These are phyloP conservation scores for Drosophila melanosoma DNA, from an alignment of 2,888 invertebrate genomes.

Conservation along the genomic window DNA sequence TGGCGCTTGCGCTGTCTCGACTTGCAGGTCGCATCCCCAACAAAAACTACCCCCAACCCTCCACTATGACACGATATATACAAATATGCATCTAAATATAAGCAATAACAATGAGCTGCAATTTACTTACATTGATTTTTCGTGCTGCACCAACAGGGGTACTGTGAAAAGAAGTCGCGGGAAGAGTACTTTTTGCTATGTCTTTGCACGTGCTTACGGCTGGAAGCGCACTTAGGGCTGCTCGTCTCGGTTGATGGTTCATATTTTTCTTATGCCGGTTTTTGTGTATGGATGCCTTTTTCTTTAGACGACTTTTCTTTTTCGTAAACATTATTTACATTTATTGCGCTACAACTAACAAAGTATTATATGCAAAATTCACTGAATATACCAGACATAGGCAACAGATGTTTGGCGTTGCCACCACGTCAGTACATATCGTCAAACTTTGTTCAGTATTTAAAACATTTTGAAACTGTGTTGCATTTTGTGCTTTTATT, in stretches of 20 bases:
- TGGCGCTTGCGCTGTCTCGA: conserved; percentile 44
- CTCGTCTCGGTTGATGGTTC: conserved; percentile 2
- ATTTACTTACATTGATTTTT: conserved; percentile 33
- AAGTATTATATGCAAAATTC: neutral
- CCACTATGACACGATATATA: neutral
- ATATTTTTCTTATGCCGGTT: conserved; percentile 3
- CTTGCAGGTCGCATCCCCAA: conserved; percentile 28
- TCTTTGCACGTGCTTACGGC: conserved; percentile 16
- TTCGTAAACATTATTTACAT: conserved; percentile 24
- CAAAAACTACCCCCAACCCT: conserved; percentile 3
- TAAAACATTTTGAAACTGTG: neutral
- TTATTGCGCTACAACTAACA: neutral
- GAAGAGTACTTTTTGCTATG: neutral
- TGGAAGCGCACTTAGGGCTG: neutral
- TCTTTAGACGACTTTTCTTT: conserved; percentile 6
- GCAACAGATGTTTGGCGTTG: conserved; percentile 44
- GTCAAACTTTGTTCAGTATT: neutral
- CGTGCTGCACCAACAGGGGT: too few species aligned
- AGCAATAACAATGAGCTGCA: neutral
- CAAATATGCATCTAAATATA: neutral
- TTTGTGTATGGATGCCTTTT: neutral
- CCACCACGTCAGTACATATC: neutral
- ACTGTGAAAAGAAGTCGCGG: neutral
- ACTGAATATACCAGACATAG: neutral
- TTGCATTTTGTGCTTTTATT: neutral